These are phyloP conservation scores for Drosophila rufa DNA, from an alignment of 1,140 invertebrate species.

Conservation along the genomic window DNA sequence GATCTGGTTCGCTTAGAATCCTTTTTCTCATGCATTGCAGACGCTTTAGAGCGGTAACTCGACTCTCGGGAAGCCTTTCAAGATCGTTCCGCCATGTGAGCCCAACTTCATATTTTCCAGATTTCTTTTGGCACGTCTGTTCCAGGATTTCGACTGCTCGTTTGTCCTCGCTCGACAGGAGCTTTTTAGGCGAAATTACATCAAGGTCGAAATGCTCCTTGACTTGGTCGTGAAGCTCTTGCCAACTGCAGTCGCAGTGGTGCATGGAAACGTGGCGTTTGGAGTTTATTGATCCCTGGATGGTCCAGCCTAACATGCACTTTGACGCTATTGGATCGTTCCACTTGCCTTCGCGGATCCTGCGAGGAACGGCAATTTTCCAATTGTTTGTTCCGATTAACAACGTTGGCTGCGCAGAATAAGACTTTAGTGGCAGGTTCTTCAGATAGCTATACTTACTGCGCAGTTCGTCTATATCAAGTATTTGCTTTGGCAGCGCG, in stretches of 20 bases:
- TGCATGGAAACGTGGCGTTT: conserved; percentile 1
- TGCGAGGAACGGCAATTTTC: conserved; percentile 7
- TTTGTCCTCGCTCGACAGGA: background rate
- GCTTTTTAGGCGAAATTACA: background rate
- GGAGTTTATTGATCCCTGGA: conserved; percentile 1
- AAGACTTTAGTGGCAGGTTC: background rate
- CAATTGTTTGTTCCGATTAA: conserved; percentile 3
- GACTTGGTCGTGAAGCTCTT: conserved; percentile 2
- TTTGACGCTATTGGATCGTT: conserved; percentile 2
- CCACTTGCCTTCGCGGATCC: background rate
- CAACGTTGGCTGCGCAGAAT: conserved; percentile 1
- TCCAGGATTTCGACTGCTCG: background rate
- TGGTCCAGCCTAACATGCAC: conserved; percentile 4
- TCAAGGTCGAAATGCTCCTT: conserved; percentile 2
- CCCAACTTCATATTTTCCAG: background rate
- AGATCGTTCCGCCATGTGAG: background rate
- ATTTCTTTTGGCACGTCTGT: background rate
- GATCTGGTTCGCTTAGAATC: background rate
- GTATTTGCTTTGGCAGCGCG: background rate
- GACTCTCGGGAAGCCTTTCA: background rate
- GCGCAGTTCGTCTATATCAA: background rate
- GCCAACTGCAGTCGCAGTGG: conserved; percentile 6
- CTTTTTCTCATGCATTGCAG: background rate
- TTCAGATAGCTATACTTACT: conserved; percentile 1
- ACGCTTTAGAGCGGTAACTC: background rate